These are phyloP conservation scores for Scatophagus argus DNA, from an alignment of 2,113 vertebrate genomes.

Conservation along the genomic window DNA sequence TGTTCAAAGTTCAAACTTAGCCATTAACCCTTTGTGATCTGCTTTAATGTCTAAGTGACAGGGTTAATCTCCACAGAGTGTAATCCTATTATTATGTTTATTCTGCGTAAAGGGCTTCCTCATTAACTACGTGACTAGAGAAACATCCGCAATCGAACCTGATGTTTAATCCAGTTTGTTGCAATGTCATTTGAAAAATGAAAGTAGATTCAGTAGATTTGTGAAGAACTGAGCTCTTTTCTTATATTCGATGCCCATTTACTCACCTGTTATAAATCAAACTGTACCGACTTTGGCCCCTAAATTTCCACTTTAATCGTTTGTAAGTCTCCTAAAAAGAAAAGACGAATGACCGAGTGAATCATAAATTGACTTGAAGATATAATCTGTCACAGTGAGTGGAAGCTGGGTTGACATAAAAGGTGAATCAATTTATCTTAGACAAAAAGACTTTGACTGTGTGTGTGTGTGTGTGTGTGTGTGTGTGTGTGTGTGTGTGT, in stretches of 20 bases:
- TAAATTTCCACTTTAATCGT: constrained; percentile 52
- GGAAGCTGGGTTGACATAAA: constrained; percentile 41
- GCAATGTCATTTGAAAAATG: constrained; percentile 13
- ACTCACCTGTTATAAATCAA: constrained; percentile 51
- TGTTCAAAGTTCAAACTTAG: constrained; percentile 21
- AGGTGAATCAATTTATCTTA: constrained; percentile 63
- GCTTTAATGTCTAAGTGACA: constrained; percentile 41
- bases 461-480: neutral
- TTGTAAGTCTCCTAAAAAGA: constrained; percentile 40
- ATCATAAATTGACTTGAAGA: constrained; percentile 51
- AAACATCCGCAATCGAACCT: constrained; percentile 5
- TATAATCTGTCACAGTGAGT: constrained; percentile 53
- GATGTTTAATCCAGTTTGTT: constrained; percentile 8
- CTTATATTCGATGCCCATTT: constrained; percentile 20
- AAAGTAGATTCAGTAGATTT: neutral
- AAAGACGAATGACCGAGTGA: constrained; percentile 37
- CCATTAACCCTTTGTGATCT: constrained; percentile 50
- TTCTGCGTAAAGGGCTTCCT: constrained; percentile 21
- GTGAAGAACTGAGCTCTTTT: neutral
- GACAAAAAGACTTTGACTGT: neutral
- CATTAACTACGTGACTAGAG: neutral
- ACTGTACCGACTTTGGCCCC: neutral
- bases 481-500: neutral
- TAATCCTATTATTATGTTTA: constrained; percentile 68
- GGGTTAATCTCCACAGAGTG: constrained; percentile 54